Evolutionary conservation across 2,888 invertebrate species (phyloP).

Genomic region (Acleris laterana): DNA sequence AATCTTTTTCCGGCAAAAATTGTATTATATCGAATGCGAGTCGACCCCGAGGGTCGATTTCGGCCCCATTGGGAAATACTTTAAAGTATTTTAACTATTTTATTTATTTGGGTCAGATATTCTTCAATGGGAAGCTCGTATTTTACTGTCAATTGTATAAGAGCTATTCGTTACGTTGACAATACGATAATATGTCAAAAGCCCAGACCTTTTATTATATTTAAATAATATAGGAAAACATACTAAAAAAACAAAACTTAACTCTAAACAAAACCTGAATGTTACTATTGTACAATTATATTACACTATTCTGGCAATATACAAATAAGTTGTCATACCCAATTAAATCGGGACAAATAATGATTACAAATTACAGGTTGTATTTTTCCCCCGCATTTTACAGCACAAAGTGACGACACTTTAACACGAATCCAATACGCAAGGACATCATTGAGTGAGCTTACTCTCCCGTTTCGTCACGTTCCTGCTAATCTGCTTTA

Average conservation of each 20-base stretch:
- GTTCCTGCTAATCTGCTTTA: not conserved
- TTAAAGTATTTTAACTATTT: not conserved
- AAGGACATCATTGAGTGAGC: not conserved
- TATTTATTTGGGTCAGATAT: not conserved
- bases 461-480: not conserved
- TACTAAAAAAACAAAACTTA: too few relatives aligned
- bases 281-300: too few relatives aligned
- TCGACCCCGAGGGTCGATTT: constrained; percentile 2
- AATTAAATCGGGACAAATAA: too few relatives aligned
- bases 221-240: too few relatives aligned
- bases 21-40: constrained; percentile 17
- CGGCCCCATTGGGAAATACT: not conserved
- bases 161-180: too few relatives aligned
- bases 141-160: too few relatives aligned
- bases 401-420: not conserved
- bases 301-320: too few relatives aligned
- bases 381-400: not conserved
- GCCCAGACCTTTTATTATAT: too few relatives aligned
- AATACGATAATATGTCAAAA: too few relatives aligned
- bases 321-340: too few relatives aligned
- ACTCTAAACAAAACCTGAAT: too few relatives aligned
- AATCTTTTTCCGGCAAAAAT: constrained; percentile 31
- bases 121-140: not conserved
- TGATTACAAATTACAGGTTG: too few relatives aligned
- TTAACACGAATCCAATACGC: not conserved